These are phyloP conservation scores for Frankliniella intonsa DNA, from an alignment of 2,888 invertebrate species.

Conservation along the genomic window DNA sequence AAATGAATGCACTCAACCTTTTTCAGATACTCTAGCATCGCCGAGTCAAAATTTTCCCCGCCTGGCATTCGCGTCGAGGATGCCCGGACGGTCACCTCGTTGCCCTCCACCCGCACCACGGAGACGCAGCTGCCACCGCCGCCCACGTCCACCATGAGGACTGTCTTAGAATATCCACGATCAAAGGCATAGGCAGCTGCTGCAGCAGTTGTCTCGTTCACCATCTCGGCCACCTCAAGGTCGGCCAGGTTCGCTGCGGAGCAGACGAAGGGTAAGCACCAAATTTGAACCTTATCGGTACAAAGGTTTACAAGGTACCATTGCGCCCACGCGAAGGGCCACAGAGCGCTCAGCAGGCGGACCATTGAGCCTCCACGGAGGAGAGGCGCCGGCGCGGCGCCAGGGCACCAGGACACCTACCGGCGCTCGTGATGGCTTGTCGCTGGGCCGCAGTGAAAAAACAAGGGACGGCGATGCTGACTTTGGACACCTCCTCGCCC, in stretches of 20 bases:
- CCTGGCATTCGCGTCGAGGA: not conserved
- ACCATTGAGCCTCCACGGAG: too few relatives aligned
- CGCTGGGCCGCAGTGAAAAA: not conserved
- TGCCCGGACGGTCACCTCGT: not conserved
- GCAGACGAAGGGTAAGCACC: not conserved
- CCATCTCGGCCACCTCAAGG: not conserved
- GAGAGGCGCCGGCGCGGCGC: too few relatives aligned
- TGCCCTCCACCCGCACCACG: not conserved
- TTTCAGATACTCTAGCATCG: not conserved
- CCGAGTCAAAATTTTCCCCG: not conserved
- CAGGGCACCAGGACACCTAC: too few relatives aligned
- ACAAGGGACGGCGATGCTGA: not conserved
- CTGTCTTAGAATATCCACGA: not conserved
- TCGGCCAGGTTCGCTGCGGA: not conserved
- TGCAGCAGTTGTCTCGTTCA: slow-evolving; percentile 3
- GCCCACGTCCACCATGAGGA: not conserved
- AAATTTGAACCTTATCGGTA: not conserved
- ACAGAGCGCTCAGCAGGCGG: too few relatives aligned
- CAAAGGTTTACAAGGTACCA: too few relatives aligned
- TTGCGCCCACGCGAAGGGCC: too few relatives aligned
- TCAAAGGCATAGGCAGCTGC: not conserved
- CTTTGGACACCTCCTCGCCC: not conserved
- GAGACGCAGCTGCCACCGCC: not conserved
- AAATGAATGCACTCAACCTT: not conserved
- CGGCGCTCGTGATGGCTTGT: not conserved